Evolutionary conservation across 2,797 vertebrate genomes (phyloP).

Genomic region (Microcaecilia unicolor): DNA sequence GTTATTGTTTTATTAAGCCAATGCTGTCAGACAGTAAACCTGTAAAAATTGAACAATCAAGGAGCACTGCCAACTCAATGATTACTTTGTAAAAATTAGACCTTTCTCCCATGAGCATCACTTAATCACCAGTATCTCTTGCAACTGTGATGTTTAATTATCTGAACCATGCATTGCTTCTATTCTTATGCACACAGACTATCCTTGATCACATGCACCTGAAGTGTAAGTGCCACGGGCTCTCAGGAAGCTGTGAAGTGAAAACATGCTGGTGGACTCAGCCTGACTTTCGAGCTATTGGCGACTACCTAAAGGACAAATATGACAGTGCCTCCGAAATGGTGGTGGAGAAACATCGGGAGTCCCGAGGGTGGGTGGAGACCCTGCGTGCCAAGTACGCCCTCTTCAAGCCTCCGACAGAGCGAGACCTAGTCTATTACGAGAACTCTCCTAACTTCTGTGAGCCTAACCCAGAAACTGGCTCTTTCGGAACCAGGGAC

Average conservation of each 20-base stretch:
- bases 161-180: too few species aligned
- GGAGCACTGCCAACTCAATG: too few species aligned
- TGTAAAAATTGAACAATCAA: too few species aligned
- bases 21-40: too few species aligned
- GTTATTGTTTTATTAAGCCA: too few species aligned
- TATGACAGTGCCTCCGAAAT: slow-evolving; percentile 97
- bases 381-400: slow-evolving; percentile 88
- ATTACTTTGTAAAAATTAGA: too few species aligned
- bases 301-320: slow-evolving; percentile 94
- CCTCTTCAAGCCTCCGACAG: slow-evolving; percentile 91
- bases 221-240: slow-evolving; percentile 93
- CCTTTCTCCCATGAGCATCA: too few species aligned
- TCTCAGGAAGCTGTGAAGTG: slow-evolving; percentile 94
- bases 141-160: too few species aligned
- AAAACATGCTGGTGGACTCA: slow-evolving; percentile 98
- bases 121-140: too few species aligned
- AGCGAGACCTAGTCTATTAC: slow-evolving; percentile 91
- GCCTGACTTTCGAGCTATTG: slow-evolving; percentile 88
- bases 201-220: slow-evolving; percentile 97
- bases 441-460: slow-evolving; percentile 96
- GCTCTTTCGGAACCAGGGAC: slow-evolving; percentile 90
- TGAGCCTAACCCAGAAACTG: slow-evolving; percentile 87
- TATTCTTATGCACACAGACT: slow-evolving; percentile 55
- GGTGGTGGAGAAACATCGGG: slow-evolving; percentile 93
- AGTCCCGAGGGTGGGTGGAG: slow-evolving; percentile 91